Evolutionary conservation across 2,797 vertebrate genomes (phyloP).

Genomic region (Yasuhikotakia modesta): DNA sequence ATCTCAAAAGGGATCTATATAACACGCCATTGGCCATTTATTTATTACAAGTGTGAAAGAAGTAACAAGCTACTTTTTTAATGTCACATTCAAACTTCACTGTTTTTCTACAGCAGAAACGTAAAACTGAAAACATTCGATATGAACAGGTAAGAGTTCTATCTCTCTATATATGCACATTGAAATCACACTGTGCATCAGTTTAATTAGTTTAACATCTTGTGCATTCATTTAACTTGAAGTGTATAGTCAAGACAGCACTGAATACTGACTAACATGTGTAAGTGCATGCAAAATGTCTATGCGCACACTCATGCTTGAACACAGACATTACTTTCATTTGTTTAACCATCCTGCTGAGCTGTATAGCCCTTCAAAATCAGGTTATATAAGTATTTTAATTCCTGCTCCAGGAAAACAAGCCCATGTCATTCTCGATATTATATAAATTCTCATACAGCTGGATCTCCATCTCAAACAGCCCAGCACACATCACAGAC

Average conservation of each 20-base stretch:
- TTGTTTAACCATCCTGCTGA: constrained; percentile 5
- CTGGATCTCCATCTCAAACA: constrained; percentile 44
- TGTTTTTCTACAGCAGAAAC: not conserved
- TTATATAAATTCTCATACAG: constrained; percentile 60
- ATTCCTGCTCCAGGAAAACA: constrained; percentile 68
- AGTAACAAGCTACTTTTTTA: no score
- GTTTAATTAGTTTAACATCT: not conserved
- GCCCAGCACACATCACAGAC: constrained; percentile 10
- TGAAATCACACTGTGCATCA: no score
- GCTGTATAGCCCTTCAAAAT: constrained; percentile 54
- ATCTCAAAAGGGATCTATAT: no score
- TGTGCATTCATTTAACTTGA: constrained; percentile 1
- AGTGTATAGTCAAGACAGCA: not conserved
- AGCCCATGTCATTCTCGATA: constrained; percentile 63
- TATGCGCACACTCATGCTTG: not conserved
- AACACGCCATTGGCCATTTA: not conserved
- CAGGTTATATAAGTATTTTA: constrained; percentile 72
- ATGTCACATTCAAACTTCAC: no score
- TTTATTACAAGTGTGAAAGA: no score
- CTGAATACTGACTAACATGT: no score
- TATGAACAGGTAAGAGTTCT: no score
- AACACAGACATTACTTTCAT: not conserved
- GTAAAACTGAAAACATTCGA: no score
- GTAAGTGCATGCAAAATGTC: not conserved
- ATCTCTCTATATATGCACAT: no score